phyloP scores from a whole-genome alignment of 2,113 vertebrate species.

The Toxotes jaculatrix region DNA sequence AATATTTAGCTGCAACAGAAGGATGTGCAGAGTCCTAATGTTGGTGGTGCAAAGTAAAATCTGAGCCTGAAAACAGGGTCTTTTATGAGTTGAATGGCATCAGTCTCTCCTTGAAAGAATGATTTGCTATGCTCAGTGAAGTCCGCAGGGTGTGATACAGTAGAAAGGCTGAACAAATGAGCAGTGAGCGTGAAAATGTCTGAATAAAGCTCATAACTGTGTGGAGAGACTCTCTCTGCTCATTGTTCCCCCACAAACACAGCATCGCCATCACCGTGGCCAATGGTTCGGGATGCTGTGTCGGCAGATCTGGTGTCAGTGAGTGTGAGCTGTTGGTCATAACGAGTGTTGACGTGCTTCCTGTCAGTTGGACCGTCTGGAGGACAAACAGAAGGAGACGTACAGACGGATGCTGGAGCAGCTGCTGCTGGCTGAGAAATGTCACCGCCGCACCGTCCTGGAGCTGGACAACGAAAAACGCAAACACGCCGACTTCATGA shows the following conservation, averaged over 20 bases:
- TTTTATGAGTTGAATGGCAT: not conserved
- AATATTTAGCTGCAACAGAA: too few relatives aligned
- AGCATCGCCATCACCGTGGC: not conserved
- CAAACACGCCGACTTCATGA: slow-evolving; percentile 96
- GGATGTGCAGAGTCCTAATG: not conserved
- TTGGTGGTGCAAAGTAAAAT: not conserved
- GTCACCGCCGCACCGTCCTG: slow-evolving; percentile 92
- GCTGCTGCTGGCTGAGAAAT: slow-evolving; percentile 95
- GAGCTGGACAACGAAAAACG: slow-evolving; percentile 94
- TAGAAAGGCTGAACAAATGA: slow-evolving; percentile 18
- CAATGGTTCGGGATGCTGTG: slow-evolving; percentile 7
- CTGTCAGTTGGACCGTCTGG: slow-evolving; percentile 92
- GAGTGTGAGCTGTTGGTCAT: not conserved
- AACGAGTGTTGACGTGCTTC: slow-evolving; percentile 11
- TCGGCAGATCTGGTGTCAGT: not conserved
- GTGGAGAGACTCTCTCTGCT: slow-evolving; percentile 24
- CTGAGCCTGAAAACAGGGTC: not conserved
- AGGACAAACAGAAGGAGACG: slow-evolving; percentile 95
- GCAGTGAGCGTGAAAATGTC: slow-evolving; percentile 7
- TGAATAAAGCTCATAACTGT: slow-evolving; percentile 22
- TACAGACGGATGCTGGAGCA: slow-evolving; percentile 98
- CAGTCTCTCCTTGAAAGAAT: not conserved
- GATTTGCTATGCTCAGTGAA: slow-evolving; percentile 27
- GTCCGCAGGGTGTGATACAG: not conserved
- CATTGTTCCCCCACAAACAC: slow-evolving; percentile 13